Base-by-base conservation (phyloP, 37 sponge, comb jelly and placozoan species). In the Axinella damicornis region DNA sequence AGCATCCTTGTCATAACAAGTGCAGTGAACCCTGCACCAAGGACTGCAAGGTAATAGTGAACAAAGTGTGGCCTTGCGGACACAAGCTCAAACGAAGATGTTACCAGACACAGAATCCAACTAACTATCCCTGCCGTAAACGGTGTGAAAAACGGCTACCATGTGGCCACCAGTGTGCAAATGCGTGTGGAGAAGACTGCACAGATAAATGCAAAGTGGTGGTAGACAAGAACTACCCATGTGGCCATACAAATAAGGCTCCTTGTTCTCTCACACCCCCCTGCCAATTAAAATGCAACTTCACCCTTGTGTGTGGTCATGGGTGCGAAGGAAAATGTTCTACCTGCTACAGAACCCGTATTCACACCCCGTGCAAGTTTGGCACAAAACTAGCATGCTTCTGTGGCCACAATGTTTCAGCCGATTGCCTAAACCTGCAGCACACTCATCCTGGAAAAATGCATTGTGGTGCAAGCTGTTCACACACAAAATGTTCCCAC, bases 81-180 rank as follows among this genome's bases (percentile, higher is more conserved):
- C 97, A 96, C 76, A 60, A 61, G 33, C 21, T 64, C 22, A 72
- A 57, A 31, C 30, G 38, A 39, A 36, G 0, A 31, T 92, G 91
- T 35, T 28, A 66, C 33, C 61, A 76, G 53, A 19, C 54, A 39
- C n/a, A 40, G 13, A 32, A 31, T 17, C 58, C 66, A 22, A 21
- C 39, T 0, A 18, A 69, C 31, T 74, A 37, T 25, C 71, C 56
- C 17, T 88, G 88, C 69, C 36, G 34, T 20, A 74, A 70, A 39
- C 38, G 67, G 24, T 94, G 94, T 38, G 25, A 2, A 1, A 74
- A 73, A 41, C 83, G 27, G 1, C 66, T 90, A 9, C 53, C 55
- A 24, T 94, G 95, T 90, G 95, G 91, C 17, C 95, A 94, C 79
- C 61, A 60, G 28, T 94, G 95, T 54, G 57, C 25, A n/a, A 59